Evolutionary conservation across 2,113 vertebrate genomes (phyloP), one percentile per base, ranked within the genome.

Genomic region (Daboia siamensis): DNA sequence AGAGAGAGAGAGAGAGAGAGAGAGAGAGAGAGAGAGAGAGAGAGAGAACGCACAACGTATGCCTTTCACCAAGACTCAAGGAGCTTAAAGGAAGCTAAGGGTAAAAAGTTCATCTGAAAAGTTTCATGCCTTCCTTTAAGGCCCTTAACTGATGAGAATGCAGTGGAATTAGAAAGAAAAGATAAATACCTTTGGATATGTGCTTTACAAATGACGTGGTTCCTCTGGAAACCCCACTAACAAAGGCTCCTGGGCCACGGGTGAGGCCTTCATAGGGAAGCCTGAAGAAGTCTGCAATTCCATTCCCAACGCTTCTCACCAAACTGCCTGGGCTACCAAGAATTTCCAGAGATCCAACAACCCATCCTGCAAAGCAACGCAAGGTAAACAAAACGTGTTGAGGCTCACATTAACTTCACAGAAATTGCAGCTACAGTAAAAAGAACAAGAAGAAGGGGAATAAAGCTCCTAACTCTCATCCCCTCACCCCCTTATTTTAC

Each of bases 141-240:
- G 88, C 87, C 0, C 4, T 59, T n/a, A 0, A 4, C 90, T 88
- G 93, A 93, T 17, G 74, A 85, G 94, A 94, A 93, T 80, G 91
- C 4, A 86, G 74, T n/a, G 93, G 52, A 85, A 94, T 87, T 74
- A 90, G 89, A 57, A 26, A 44, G 94, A 69, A 23, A 56, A 88
- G 93, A 93, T 20, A 87, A 91, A 93, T 96, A 99, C 99, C 99
- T 99, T 99, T 99, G 84, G 99, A 99, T 95, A 99, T 99, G 94
- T 99, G 99, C 96, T 98, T 99, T 92, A 99, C 98, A 39, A 99
- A 99, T 0, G 99, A 99, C 1, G 98, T 98, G 11, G 99, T 99
- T 91, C 99, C 99, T 95, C 99, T 98, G 96, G 99, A 99, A 91
- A 99, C 99, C 0, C 99, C 99, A 9, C 98, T 99, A 96, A 99